Conservation (phyloP, 2,888 invertebrate genomes). For the Cantharis lateralis region DNA sequence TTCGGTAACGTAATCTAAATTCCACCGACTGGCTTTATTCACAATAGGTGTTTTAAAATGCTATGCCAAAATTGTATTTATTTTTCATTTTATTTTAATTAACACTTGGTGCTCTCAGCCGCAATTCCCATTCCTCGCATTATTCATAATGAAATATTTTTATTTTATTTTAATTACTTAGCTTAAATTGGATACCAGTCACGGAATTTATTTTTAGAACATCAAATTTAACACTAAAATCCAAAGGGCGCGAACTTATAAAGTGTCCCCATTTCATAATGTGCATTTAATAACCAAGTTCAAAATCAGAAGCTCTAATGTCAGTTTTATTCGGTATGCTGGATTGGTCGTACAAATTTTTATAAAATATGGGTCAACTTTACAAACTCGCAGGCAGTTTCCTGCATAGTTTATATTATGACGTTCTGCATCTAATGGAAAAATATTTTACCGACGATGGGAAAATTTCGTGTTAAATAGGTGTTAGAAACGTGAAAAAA, state of each 20-base stretch:
- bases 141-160: background rate
- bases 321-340: background rate
- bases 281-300: background rate
- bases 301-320: background rate
- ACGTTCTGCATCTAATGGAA: background rate
- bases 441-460: background rate
- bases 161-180: background rate
- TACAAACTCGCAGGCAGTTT: background rate
- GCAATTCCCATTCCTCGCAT: background rate
- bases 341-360: background rate
- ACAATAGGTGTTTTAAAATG: conserved; percentile 1
- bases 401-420: background rate
- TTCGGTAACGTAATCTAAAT: conserved; percentile 13
- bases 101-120: background rate
- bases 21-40: conserved; percentile 12
- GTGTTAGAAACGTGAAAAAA: background rate
- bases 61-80: background rate
- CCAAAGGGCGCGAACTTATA: background rate
- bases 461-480: background rate
- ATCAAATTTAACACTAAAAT: background rate
- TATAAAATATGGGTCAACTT: background rate
- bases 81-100: background rate
- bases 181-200: background rate
- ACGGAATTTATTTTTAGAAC: background rate
- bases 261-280: background rate